Conservation (phyloP, 1,140 invertebrate genomes). For the Argopecten irradians region DNA sequence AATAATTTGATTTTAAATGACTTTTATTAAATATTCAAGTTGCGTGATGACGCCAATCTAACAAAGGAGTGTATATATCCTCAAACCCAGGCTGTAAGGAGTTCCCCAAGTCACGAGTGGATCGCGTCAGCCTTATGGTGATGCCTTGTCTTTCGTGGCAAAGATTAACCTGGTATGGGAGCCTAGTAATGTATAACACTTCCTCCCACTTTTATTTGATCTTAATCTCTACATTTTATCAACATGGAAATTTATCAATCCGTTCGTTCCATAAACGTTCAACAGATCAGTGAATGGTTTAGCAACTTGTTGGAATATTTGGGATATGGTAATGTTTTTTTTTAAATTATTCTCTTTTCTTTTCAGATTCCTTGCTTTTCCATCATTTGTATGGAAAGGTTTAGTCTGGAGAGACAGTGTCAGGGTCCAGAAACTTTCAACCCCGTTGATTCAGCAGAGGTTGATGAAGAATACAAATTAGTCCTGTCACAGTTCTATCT, state of each 20-base stretch:
- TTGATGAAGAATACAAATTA: no score
- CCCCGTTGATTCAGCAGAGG: constrained; percentile 75
- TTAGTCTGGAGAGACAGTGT: constrained; percentile 71
- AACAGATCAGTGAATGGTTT: no score
- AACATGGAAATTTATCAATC: no score
- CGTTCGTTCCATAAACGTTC: no score
- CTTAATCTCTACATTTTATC: no score
- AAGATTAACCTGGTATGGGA: constrained; percentile 70
- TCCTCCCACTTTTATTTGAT: no score
- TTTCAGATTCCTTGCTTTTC: constrained; percentile 71
- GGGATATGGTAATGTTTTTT: no score
- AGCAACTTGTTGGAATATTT: no score
- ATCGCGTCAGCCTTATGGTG: constrained; percentile 77
- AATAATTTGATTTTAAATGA: neutral
- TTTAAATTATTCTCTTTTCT: neutral
- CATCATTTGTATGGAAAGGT: constrained; percentile 76
- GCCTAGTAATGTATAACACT: neutral
- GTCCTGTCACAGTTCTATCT: no score
- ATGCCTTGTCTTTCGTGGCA: constrained; percentile 75
- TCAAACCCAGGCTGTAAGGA: constrained; percentile 72
- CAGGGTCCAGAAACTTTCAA: constrained; percentile 72
- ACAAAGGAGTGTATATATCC: constrained; percentile 75
- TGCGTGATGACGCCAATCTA: constrained; percentile 73
- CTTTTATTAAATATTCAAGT: constrained; percentile 56
- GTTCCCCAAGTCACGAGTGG: constrained; percentile 74